Conservation (phyloP, 2,888 invertebrate species). For the Apotomis betuletana region DNA sequence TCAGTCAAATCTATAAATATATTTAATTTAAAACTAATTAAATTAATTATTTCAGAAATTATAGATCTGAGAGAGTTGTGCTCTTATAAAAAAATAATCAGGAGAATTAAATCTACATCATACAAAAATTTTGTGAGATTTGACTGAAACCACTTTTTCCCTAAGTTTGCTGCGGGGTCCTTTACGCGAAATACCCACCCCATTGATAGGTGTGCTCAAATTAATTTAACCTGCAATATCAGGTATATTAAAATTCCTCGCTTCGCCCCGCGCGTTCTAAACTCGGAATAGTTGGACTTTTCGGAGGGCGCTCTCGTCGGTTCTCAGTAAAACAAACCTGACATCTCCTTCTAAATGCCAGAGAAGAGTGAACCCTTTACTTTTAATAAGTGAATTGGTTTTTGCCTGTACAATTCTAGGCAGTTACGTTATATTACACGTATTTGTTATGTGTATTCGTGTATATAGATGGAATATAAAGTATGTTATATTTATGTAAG, state of each 20-base stretch:
- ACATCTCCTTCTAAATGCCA: not conserved
- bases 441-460: too few species aligned
- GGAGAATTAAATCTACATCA: too few species aligned
- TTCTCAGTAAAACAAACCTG: not conserved
- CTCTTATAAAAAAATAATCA: too few species aligned
- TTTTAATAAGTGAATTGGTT: not conserved
- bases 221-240: constrained; percentile 21
- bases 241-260: constrained; percentile 31
- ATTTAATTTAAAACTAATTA: too few species aligned
- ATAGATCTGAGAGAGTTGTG: too few species aligned
- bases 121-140: too few species aligned
- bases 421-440: not conserved
- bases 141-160: too few species aligned
- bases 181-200: not conserved
- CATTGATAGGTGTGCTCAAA: constrained; percentile 24
- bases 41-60: too few species aligned
- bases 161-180: too few species aligned
- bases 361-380: not conserved
- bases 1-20: too few species aligned
- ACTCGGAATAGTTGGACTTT: constrained; percentile 31
- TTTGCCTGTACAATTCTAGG: not conserved
- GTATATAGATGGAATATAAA: too few species aligned
- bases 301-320: constrained; percentile 8
- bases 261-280: constrained; percentile 13
- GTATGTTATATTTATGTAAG: too few species aligned